These are phyloP conservation scores for Albula goreensis DNA, from an alignment of 2,113 vertebrate species.

Conservation along the genomic window DNA sequence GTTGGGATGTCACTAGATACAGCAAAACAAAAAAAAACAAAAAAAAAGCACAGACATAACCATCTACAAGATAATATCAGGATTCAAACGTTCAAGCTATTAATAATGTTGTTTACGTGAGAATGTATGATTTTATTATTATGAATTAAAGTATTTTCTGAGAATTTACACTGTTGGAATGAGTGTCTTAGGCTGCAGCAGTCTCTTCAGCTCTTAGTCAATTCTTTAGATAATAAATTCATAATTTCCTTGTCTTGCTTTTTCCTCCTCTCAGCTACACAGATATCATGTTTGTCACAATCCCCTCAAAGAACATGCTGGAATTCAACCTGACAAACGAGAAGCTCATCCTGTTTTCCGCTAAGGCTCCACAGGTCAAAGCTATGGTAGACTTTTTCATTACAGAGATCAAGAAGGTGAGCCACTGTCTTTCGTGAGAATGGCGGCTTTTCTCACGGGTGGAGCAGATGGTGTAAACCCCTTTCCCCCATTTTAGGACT, in stretches of 20 bases:
- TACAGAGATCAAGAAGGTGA: constrained; percentile 89
- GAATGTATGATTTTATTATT: no score
- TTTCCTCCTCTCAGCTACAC: constrained; percentile 72
- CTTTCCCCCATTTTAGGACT: constrained; percentile 71
- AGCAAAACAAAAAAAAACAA: no score
- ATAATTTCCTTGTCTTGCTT: constrained; percentile 18
- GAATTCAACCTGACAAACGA: constrained; percentile 91
- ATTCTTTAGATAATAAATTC: background rate
- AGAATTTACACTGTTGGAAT: background rate
- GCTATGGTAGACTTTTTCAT: constrained; percentile 88
- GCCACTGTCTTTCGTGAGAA: background rate
- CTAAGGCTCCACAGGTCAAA: constrained; percentile 90
- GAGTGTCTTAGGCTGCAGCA: background rate
- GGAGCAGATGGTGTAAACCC: background rate
- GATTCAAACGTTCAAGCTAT: background rate
- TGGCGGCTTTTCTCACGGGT: background rate
- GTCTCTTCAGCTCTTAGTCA: background rate
- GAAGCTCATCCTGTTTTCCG: constrained; percentile 94
- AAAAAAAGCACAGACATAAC: background rate
- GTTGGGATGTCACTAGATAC: background rate
- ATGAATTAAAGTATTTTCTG: no score
- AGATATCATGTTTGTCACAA: constrained; percentile 91
- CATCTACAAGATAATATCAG: background rate
- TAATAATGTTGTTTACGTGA: background rate
- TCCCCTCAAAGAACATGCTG: constrained; percentile 91